A percentile compares a stretch with the other conserved stretches of the same genome.
phyloP scores from a whole-genome alignment of 1,140 invertebrate genomes.

The Bombus superbus region DNA sequence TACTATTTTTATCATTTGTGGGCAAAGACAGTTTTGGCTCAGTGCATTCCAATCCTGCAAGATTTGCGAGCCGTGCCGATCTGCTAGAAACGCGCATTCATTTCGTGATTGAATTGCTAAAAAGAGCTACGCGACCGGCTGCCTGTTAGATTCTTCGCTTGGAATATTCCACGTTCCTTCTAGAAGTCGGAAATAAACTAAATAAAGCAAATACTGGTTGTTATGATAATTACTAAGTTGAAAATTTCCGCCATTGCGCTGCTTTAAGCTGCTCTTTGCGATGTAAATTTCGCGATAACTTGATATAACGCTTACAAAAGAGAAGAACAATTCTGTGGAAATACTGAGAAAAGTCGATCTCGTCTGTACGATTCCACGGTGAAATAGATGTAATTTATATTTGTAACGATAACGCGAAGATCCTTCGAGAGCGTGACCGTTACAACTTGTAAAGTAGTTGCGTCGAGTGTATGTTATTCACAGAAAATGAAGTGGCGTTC shows the following conservation, averaged over 20 bases:
- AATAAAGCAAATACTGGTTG: too few species aligned
- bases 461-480: not conserved
- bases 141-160: not conserved
- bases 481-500: slow-evolving; percentile 22
- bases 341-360: not conserved
- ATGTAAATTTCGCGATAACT: not conserved
- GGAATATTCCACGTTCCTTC: not conserved
- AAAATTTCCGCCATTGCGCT: too few species aligned
- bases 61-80: slow-evolving; percentile 37
- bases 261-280: too few species aligned
- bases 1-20: slow-evolving; percentile 44
- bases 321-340: not conserved
- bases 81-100: not conserved
- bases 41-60: slow-evolving; percentile 36
- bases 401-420: not conserved
- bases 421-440: not conserved
- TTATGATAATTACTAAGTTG: too few species aligned
- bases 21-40: slow-evolving; percentile 43
- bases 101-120: not conserved
- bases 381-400: not conserved
- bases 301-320: not conserved
- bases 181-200: too few species aligned
- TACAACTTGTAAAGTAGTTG: not conserved
- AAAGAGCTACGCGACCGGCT: not conserved
- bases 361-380: not conserved